phyloP scores from a whole-genome alignment of 2,113 vertebrate species.

The Harpagus bidentatus region DNA sequence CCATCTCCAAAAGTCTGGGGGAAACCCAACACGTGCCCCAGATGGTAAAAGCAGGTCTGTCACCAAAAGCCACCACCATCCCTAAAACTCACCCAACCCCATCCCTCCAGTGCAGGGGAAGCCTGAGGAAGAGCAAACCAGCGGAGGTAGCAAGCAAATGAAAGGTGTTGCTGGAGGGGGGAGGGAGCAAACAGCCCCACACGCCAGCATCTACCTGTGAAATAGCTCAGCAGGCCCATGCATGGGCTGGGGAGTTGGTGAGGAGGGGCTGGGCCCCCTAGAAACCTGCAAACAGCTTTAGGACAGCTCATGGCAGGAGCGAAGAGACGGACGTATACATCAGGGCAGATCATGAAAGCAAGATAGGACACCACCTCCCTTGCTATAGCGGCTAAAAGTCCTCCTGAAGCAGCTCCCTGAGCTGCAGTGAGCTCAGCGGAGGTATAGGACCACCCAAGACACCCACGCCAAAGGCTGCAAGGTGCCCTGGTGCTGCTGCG shows the following conservation, averaged over 20 bases:
- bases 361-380: neutral
- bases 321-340: neutral
- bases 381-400: neutral
- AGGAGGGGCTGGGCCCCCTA: neutral
- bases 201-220: slow-evolving; percentile 27
- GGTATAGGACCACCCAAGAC: neutral
- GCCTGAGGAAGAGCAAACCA: neutral
- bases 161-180: neutral
- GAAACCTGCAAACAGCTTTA: neutral
- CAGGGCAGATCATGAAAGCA: neutral
- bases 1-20: neutral
- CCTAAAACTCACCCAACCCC: neutral
- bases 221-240: neutral
- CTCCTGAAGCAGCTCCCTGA: neutral
- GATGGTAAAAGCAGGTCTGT: neutral
- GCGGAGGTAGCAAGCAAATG: neutral
- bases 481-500: neutral
- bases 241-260: neutral
- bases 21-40: neutral
- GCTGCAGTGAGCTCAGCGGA: neutral
- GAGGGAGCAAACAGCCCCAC: slow-evolving; percentile 44
- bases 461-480: neutral
- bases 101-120: fast-evolving
- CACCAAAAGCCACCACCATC: neutral
- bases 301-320: neutral